Evolutionary conservation across 1,140 invertebrate species (phyloP), one percentile per base, ranked within the genome.

Genomic region (Whitmania pigra): DNA sequence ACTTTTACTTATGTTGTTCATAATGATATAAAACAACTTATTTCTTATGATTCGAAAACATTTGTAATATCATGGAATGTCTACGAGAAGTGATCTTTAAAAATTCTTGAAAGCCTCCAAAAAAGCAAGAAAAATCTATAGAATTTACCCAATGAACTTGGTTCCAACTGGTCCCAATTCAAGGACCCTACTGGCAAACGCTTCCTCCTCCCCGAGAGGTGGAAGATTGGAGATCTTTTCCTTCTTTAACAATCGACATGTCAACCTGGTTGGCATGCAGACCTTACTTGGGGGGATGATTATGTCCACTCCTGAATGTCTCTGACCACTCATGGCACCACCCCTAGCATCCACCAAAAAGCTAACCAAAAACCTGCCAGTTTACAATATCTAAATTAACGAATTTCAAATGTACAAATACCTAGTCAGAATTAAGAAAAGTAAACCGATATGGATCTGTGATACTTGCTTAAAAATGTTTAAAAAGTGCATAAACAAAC

Each of bases 321-420:
- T 36, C 53, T 54, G 43, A 20, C 69, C 69, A 70, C 53, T 25
- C 69, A 70, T 70, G 31, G 31, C 49, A 53, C 69, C 69, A 20
- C 69, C 69, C n/a, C 69, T 36, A n/a, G 69, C 69, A 70, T 70
- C 69, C n/a, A 70, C 69, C 69, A 70, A 49, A 49, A 70, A 70
- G 29, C 69, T 70, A n/a, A 70, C 69, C 31, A 70, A 70, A 70
- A 70, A 70, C 29, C 69, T 70, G 31, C 5, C n/a, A 27, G 17
- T 36, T 18, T n/a, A 31, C 29, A 68, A 68, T 36, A 13, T 31
- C 11, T 18, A 68, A 36, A 25, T 31, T 63, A 63, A 63, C 20
- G 6, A 13, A 17, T 31, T 63, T 63, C 11, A 57, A 57, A 57
- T n/a, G 9, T 18, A 63, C 13, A 49, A 49, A 3, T 13, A 11